Base-by-base conservation (phyloP, 2,797 vertebrate species). In the Coregonus sp. region DNA sequence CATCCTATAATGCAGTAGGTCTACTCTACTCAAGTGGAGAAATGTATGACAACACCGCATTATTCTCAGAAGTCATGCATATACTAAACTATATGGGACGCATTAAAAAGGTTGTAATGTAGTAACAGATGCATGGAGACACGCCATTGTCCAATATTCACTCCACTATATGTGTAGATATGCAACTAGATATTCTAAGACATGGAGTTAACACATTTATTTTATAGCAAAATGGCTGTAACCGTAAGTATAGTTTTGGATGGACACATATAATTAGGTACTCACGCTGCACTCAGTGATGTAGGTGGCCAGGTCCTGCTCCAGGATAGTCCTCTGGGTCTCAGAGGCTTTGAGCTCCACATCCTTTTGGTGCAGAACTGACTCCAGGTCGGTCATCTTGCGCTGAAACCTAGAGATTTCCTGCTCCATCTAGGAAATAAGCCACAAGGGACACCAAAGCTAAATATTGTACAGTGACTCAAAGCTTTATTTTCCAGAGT, bases 281-380 rank as follows among this genome's bases (percentile, higher is more conserved):
- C 97, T 95, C 93, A 99, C 98, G 86, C 97, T 99, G 95, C 98
- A 99, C 95, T 99, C 98, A 91, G 98, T 99, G 94, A 99, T 97
- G 93, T 99, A 99, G 79, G 97, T 98, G 81, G 98, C 98, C 94
- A 99, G 94, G 94, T 99, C 98, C 92, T 99, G 98, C 85, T 99
- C 98, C 91, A 99, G 93, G 92, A 98, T 97, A 88, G 94, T 98
- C 93, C 98, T 96, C 94, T 99, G 98, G 80, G 96, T 98, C 93
- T 99, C 98, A 70, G 98, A 99, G 89, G 98, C 97, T 94, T 99
- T 98, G 92, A 99, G 90, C 93, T 99, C 98, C 87, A 98, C 96
- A 89, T 99, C 97, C 92, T 99, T 99, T 96, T 99, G 97, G 93
- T 98, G 97, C 90, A 99, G 94, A 76, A 98, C 97, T 84, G 97